Percentiles rank a stretch among this genome's conserved stretches.
phyloP scores from a whole-genome alignment of 2,797 vertebrate genomes.

The Poecilia gillii region DNA sequence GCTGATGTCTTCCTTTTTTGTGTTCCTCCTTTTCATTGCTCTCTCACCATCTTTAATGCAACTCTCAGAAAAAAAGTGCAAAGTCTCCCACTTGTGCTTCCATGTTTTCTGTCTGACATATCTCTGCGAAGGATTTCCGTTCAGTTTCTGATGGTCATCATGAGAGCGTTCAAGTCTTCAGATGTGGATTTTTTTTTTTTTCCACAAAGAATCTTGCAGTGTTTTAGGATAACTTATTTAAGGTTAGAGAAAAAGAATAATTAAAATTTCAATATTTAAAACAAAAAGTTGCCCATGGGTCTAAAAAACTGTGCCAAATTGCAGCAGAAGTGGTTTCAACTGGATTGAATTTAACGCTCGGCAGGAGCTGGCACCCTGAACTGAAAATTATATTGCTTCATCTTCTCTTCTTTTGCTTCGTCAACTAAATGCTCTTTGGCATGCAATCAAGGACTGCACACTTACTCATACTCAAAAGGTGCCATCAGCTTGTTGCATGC shows the following conservation, averaged over 20 bases:
- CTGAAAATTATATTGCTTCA: slow-evolving; percentile 1
- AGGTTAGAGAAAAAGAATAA: not conserved
- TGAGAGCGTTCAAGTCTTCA: not conserved
- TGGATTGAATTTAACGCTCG: not conserved
- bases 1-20: slow-evolving; percentile 19
- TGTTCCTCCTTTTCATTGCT: slow-evolving; percentile 37
- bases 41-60: slow-evolving; percentile 41
- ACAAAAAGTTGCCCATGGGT: not conserved
- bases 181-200: not conserved
- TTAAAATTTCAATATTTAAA: not conserved
- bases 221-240: not conserved
- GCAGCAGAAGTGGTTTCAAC: not conserved
- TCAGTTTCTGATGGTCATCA: not conserved
- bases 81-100: slow-evolving; percentile 50
- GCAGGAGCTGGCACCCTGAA: not conserved
- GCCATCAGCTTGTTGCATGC: slow-evolving; percentile 1
- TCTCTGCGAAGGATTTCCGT: slow-evolving; percentile 8
- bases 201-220: not conserved
- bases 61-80: slow-evolving; percentile 45
- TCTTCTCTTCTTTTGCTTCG: slow-evolving; percentile 4
- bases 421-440: slow-evolving; percentile 2
- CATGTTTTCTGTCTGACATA: slow-evolving; percentile 39
- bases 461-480: not conserved
- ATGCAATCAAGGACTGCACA: not conserved
- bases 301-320: not conserved